phyloP scores from a whole-genome alignment of 2,113 vertebrate species.

The Tyrannus savana region DNA sequence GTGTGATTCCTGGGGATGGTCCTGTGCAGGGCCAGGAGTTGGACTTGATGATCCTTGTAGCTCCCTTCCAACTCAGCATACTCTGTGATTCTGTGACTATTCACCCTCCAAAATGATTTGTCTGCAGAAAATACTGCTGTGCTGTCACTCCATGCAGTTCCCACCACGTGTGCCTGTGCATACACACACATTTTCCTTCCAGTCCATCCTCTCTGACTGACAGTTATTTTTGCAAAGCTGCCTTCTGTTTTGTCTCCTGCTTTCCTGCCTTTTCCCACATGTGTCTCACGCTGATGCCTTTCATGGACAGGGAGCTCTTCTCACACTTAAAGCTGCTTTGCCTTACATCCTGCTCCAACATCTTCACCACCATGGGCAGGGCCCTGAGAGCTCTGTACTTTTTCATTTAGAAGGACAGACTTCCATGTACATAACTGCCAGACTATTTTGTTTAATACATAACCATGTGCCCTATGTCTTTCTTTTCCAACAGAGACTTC shows the following conservation, averaged over 20 bases:
- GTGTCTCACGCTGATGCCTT: neutral
- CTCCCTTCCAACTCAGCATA: neutral
- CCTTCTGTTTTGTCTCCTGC: constrained; percentile 34
- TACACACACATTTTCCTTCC: neutral
- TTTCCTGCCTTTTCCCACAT: neutral
- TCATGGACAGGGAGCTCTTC: neutral
- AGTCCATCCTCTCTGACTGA: neutral
- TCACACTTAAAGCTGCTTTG: neutral
- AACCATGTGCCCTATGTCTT: neutral
- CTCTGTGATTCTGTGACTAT: neutral
- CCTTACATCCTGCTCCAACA: neutral
- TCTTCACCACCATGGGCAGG: neutral
- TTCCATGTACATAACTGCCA: neutral
- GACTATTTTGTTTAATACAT: neutral
- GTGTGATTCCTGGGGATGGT: neutral
- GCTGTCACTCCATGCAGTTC: neutral
- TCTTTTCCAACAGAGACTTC: neutral
- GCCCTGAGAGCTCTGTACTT: neutral
- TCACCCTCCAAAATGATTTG: neutral
- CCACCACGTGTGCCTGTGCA: fast-evolving
- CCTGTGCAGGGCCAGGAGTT: neutral
- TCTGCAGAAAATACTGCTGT: neutral
- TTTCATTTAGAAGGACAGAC: neutral
- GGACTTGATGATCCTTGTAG: neutral
- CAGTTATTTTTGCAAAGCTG: constrained; percentile 34